phyloP scores from a whole-genome alignment of 2,113 vertebrate genomes.

The Anoplopoma fimbria region DNA sequence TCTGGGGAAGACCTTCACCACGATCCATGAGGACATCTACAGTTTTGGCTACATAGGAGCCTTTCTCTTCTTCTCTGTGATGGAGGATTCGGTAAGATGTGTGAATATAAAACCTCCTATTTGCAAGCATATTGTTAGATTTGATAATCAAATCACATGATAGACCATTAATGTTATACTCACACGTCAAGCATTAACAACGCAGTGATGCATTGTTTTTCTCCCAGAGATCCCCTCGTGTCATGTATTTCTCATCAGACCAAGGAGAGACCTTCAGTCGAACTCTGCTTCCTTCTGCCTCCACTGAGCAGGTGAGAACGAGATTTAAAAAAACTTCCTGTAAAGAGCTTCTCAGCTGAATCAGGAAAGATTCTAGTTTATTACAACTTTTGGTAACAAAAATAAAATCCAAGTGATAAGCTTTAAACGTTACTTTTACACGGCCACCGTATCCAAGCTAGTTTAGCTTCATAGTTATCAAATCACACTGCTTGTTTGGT shows the following conservation, averaged over 20 bases:
- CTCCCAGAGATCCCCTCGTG: slow-evolving; percentile 82
- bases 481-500: not conserved
- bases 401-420: not conserved
- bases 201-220: not conserved
- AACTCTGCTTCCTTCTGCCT: slow-evolving; percentile 84
- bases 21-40: slow-evolving; percentile 81
- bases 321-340: not conserved
- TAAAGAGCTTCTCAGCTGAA: not conserved
- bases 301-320: slow-evolving; percentile 83
- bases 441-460: no score
- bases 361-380: not conserved
- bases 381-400: not conserved
- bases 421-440: not conserved
- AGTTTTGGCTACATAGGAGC: slow-evolving; percentile 86
- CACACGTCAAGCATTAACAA: not conserved
- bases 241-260: slow-evolving; percentile 86
- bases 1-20: slow-evolving; percentile 81
- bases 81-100: slow-evolving; percentile 79
- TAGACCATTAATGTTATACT: not conserved
- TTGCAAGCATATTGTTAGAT: not conserved
- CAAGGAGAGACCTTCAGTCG: slow-evolving; percentile 82
- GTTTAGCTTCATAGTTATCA: no score
- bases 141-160: not conserved
- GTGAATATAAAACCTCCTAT: no score
- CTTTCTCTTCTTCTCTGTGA: slow-evolving; percentile 86